A percentile compares a stretch with the other conserved stretches of the same genome.
phyloP scores from a whole-genome alignment of 2,888 invertebrate genomes.

The Nomada fabriciana region DNA sequence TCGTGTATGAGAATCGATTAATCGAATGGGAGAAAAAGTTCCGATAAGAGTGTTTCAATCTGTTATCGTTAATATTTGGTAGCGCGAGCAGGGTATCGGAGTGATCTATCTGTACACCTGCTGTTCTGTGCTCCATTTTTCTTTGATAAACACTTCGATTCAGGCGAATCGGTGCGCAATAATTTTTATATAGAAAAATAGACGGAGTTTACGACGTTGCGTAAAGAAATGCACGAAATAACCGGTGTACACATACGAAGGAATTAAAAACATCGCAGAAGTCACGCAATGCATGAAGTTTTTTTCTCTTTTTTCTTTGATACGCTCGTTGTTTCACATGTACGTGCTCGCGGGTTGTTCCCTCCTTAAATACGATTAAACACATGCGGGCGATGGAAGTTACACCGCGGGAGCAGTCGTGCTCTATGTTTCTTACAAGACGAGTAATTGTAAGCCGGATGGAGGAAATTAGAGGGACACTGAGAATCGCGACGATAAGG shows the following conservation, averaged over 20 bases:
- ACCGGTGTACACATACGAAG: background rate
- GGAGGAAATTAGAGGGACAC: background rate
- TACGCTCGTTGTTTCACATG: background rate
- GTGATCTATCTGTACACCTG: no score
- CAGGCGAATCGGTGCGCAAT: no score
- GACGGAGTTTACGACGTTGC: no score
- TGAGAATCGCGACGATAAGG: background rate
- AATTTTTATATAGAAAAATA: no score
- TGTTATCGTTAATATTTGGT: no score
- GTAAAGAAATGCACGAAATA: background rate
- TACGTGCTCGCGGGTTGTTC: background rate
- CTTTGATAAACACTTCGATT: no score
- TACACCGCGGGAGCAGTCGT: conserved; percentile 9
- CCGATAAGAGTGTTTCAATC: no score
- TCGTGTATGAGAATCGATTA: no score
- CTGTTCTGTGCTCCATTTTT: no score
- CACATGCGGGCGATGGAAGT: conserved; percentile 36
- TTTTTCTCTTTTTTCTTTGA: background rate
- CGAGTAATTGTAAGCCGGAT: background rate
- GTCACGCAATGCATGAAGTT: background rate
- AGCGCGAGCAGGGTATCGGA: no score
- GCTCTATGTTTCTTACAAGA: conserved; percentile 2
- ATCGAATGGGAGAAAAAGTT: no score
- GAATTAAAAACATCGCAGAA: background rate
- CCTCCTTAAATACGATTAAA: conserved; percentile 24